A percentile compares a stretch with the other conserved stretches of the same genome.
These are phyloP conservation scores for Horisme vitalbata DNA, from an alignment of 2,888 invertebrate genomes.

Conservation along the genomic window DNA sequence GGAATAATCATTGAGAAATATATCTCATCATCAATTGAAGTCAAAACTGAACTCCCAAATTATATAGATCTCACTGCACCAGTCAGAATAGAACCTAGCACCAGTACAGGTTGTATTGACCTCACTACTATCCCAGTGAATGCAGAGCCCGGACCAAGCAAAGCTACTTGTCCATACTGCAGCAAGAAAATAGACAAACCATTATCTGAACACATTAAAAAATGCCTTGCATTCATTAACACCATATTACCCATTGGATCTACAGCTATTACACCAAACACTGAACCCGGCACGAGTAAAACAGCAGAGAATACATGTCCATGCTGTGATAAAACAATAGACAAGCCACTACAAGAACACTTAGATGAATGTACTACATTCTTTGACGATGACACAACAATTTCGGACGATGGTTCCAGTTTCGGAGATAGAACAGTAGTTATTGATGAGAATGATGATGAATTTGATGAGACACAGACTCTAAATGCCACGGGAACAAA, in stretches of 20 bases:
- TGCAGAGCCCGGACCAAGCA: slow-evolving; percentile 39
- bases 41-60: too few species aligned
- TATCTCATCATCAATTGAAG: background rate
- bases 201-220: too few species aligned
- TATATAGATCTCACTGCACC: background rate
- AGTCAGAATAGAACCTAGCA: background rate
- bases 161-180: too few species aligned
- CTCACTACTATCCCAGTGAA: slow-evolving; percentile 15
- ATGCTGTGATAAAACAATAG: slow-evolving; percentile 62
- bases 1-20: background rate
- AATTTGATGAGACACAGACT: slow-evolving; percentile 58
- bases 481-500: slow-evolving; percentile 73
- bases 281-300: slow-evolving; percentile 40
- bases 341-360: slow-evolving; percentile 65
- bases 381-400: slow-evolving; percentile 68
- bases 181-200: slow-evolving; percentile 4
- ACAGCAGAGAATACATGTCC: slow-evolving; percentile 57
- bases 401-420: slow-evolving; percentile 56
- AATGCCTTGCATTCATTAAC: too few species aligned
- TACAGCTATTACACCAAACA: slow-evolving; percentile 8
- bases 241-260: too few species aligned
- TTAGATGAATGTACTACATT: slow-evolving; percentile 77
- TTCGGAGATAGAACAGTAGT: slow-evolving; percentile 47
- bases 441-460: slow-evolving; percentile 58
- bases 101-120: background rate